Percentiles rank a stretch among this genome's conserved stretches.
phyloP scores from a whole-genome alignment of 2,797 vertebrate species.

The Brachymystax lenok region DNA sequence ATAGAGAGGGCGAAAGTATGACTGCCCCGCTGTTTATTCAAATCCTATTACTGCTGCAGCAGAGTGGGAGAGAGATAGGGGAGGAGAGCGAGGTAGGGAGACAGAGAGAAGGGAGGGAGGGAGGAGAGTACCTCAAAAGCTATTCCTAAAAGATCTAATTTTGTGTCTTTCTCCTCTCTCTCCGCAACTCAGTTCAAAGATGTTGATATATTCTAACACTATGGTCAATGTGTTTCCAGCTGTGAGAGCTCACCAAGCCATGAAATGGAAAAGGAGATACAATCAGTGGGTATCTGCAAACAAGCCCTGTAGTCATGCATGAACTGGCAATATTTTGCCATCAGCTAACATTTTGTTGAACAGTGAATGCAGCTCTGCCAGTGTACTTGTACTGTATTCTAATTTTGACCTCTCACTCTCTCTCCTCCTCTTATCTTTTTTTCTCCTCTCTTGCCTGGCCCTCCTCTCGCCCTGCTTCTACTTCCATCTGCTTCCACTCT shows the following conservation, averaged over 20 bases:
- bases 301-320: neutral
- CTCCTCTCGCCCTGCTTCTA: neutral
- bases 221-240: conserved; percentile 6
- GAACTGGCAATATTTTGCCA: neutral
- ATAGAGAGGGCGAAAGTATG: neutral
- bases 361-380: neutral
- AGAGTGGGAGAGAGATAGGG: neutral
- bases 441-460: neutral
- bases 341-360: conserved; percentile 10
- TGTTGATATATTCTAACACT: neutral
- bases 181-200: neutral
- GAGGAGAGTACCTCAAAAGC: conserved; percentile 1
- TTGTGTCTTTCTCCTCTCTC: conserved; percentile 1
- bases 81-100: conserved; percentile 1
- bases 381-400: neutral
- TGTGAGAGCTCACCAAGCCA: conserved; percentile 14
- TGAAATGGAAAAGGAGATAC: conserved; percentile 22
- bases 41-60: conserved; percentile 4
- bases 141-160: neutral
- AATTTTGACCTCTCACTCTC: neutral
- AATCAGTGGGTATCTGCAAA: conserved; percentile 12
- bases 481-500: neutral
- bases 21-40: conserved; percentile 16
- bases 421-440: neutral
- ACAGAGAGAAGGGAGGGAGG: neutral